These are phyloP conservation scores for Sylvietta virens DNA, from an alignment of 2,113 vertebrate species.

Conservation along the genomic window DNA sequence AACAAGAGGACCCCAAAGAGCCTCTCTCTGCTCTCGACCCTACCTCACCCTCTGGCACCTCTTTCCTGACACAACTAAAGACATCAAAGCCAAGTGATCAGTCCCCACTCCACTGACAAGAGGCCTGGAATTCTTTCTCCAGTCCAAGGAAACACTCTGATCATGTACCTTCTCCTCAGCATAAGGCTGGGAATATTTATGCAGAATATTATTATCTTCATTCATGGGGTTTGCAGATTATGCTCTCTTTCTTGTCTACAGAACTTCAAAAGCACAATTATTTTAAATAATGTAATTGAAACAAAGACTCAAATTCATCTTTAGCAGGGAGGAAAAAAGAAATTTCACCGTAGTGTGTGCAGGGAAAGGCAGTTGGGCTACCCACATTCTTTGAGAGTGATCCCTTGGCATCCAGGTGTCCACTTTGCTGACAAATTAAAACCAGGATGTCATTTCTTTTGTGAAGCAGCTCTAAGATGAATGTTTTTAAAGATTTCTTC, in stretches of 20 bases:
- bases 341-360: background rate
- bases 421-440: background rate
- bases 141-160: background rate
- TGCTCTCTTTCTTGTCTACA: background rate
- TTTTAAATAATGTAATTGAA: background rate
- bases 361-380: background rate
- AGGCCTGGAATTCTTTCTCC: background rate
- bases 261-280: background rate
- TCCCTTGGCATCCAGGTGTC: background rate
- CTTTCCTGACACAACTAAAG: background rate
- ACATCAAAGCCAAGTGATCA: background rate
- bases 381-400: background rate
- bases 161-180: background rate
- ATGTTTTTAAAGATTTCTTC: background rate
- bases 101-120: background rate
- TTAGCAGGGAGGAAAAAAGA: background rate
- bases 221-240: background rate
- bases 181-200: background rate
- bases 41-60: background rate
- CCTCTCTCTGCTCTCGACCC: background rate
- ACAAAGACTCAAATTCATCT: background rate
- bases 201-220: background rate
- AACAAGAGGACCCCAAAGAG: background rate
- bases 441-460: background rate
- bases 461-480: background rate